Base-by-base conservation (phyloP, 2,113 vertebrate genomes). In the Amphilophus citrinellus region DNA sequence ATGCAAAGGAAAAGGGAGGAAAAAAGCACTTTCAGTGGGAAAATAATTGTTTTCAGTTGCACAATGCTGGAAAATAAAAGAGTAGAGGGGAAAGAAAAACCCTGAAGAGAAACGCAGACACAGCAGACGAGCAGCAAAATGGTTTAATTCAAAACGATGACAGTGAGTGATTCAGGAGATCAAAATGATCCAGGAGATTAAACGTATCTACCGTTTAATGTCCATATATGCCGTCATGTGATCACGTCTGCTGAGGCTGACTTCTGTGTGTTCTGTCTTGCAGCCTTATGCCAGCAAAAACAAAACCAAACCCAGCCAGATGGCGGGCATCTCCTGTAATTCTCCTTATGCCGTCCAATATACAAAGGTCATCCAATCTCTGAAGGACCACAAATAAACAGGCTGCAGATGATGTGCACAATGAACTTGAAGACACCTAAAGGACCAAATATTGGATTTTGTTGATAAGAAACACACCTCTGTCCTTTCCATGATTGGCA, bases 121-220 rank as follows among this genome's bases (percentile, higher is more conserved):
- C 53, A 66, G 63, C 66, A 58, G 77, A 18, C 18, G 47, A 62
- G 73, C 20, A 75, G 77, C 2, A 63, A 63, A 80, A 66, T 35
- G 24, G 66, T 83, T 90, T 65, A 35, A 89, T 81, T 81, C 76
- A 60, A 82, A 88, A 86, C 20, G 83, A 90, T 88, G 90, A 88
- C 86, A 62, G 63, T 6, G 76, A 88, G 76, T 82, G 87, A 91
- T 86, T 88, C 66, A 84, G 65, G 66, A 91, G 90, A 93, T 92
- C 80, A 90, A 87, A 93, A 91, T 68, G 85, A 93, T 92, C 81
- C 83, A 39, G 65, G n/a, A 90, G 93, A 94, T 93, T 90, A 93
- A 91, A 10, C n/a, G 60, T 8, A 6, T 39, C 56, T 60, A 2
- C 20, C 22, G 35, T 44, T 24, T 60, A 42, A 77, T 18, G n/a